These are phyloP conservation scores for Stercorarius parasiticus DNA, from an alignment of 2,113 vertebrate species.

Conservation along the genomic window DNA sequence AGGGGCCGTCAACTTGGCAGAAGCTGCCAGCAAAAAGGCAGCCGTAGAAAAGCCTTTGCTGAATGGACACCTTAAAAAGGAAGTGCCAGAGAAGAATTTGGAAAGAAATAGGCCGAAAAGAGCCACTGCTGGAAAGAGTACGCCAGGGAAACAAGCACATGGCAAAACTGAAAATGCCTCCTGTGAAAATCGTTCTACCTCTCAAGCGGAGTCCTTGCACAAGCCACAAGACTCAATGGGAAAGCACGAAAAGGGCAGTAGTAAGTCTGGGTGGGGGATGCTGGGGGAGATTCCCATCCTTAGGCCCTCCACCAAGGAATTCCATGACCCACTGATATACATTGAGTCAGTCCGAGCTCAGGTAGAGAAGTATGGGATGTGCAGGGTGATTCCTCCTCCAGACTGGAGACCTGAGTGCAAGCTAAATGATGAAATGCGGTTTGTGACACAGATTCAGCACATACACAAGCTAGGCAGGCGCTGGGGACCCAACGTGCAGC, in stretches of 20 bases:
- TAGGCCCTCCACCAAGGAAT: constrained; percentile 89
- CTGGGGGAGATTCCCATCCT: constrained; percentile 90
- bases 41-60: constrained; percentile 75
- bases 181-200: constrained; percentile 92
- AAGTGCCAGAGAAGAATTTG: constrained; percentile 78
- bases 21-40: constrained; percentile 85
- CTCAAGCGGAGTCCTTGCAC: constrained; percentile 89
- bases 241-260: constrained; percentile 83
- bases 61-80: constrained; percentile 84
- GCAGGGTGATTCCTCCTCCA: constrained; percentile 90
- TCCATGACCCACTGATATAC: constrained; percentile 96
- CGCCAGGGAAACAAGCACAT: constrained; percentile 89
- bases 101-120: constrained; percentile 87
- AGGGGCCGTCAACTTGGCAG: constrained; percentile 71
- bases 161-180: constrained; percentile 86
- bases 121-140: constrained; percentile 88
- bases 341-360: constrained; percentile 90
- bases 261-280: constrained; percentile 83
- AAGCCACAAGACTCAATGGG: constrained; percentile 83
- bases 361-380: constrained; percentile 92
- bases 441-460: constrained; percentile 97
- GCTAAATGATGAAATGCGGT: constrained; percentile 98
- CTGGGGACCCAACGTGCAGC: constrained; percentile 98
- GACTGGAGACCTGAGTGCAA: constrained; percentile 99
- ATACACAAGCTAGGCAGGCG: constrained; percentile 97